Base-by-base conservation (phyloP, 1,140 invertebrate species). In the Drosophila trapezifrons region DNA sequence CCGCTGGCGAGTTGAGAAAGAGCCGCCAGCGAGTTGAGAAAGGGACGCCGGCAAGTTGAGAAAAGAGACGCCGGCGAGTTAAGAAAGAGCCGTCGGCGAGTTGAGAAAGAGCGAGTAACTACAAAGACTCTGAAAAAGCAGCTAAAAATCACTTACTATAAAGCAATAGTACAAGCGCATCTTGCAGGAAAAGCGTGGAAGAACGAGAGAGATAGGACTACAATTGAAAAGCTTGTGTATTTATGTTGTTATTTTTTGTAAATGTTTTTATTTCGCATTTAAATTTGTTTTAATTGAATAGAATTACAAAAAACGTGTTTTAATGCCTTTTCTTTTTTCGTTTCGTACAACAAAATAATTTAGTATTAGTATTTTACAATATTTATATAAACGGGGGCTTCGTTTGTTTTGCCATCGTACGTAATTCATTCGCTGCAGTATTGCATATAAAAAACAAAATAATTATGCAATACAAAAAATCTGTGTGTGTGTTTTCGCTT, bases 311-410 rank as follows among this genome's bases (percentile, higher is more conserved):
- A 84, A 89, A 80, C 80, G 56, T 40, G 73, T 76, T 89, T 86
- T 73, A 89, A 89, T 90, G 80, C 63, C 65, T 84, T 90, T 81
- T 55, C 46, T 84, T 84, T 58, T 54, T 78, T 89, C 80, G 80
- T 74, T 87, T 83, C 76, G 78, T 90, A 91, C 77, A 90, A 91
- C 89, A 91, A 91, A 91, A 91, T 91, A 91, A 91, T 91, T 91
- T 91, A 91, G 89, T 91, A 91, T 91, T 91, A 91, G 89, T 91
- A 91, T 82, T 91, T 84, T 89, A 91, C 89, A 90, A 76, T 90
- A 85, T 89, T 89, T 90, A 90, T 90, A 90, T 80, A 89, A 89
- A 80, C 70, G 71, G 64, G 49, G 27, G 25, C 54, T 63, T 63
- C 25, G 38, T 60, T 56, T 47, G 22, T 22, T 22, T 22, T 2